phyloP scores from a whole-genome alignment of 2,797 vertebrate genomes.

The Sebastes taczanowskii region DNA sequence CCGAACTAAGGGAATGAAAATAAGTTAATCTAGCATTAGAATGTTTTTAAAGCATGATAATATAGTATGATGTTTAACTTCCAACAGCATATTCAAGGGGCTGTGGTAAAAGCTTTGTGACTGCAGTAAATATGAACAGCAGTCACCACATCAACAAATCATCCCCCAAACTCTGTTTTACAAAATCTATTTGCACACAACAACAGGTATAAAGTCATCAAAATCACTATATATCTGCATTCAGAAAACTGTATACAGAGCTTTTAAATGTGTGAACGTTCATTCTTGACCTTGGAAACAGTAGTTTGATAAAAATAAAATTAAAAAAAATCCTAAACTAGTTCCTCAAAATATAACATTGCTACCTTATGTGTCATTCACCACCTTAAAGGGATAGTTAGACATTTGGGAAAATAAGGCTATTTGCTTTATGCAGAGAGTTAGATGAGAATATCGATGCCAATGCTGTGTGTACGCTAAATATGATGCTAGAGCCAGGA shows the following conservation, averaged over 20 bases:
- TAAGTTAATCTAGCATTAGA: background rate
- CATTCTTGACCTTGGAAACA: background rate
- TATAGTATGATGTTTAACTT: background rate
- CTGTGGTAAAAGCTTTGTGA: background rate
- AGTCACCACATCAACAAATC: background rate
- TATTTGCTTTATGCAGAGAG: background rate
- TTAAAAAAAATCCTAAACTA: background rate
- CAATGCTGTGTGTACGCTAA: no score
- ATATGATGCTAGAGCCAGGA: no score
- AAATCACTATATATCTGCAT: background rate
- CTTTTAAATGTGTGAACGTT: background rate
- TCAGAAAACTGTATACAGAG: background rate
- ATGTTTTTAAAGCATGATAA: background rate
- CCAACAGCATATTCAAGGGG: background rate
- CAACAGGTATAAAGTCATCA: background rate
- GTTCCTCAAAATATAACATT: background rate
- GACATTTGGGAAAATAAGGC: background rate
- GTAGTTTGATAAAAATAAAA: background rate
- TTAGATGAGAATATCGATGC: background rate
- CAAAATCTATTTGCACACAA: background rate
- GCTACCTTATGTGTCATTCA: background rate
- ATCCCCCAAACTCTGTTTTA: background rate
- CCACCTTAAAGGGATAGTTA: background rate
- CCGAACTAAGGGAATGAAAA: slow-evolving; percentile 81
- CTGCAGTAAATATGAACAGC: background rate